Evolutionary conservation across 2,797 vertebrate genomes (phyloP).

Genomic region (Helostoma temminkii): DNA sequence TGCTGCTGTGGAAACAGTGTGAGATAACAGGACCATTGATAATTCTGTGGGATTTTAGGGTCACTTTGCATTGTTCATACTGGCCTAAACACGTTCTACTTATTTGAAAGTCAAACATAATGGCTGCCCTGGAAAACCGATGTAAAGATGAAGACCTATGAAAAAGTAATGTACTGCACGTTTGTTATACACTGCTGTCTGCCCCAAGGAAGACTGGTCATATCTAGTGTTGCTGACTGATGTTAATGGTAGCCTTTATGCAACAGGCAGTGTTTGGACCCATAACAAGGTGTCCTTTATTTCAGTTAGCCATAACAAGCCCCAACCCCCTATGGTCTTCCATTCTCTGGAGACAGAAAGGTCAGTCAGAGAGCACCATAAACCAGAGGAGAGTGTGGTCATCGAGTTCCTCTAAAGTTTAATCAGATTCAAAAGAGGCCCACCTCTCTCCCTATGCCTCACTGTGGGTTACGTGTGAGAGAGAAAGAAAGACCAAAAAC

Average conservation of each 20-base stretch:
- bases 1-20: constrained; percentile 42
- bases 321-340: constrained; percentile 35
- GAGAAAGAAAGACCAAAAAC: constrained; percentile 1
- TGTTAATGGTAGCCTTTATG: constrained; percentile 31
- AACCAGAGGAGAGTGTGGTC: constrained; percentile 62
- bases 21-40: constrained; percentile 60
- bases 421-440: constrained; percentile 70
- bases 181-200: background rate
- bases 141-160: background rate
- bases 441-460: constrained; percentile 30
- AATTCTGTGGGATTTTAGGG: constrained; percentile 33
- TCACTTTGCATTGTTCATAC: constrained; percentile 13
- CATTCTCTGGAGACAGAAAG: constrained; percentile 69
- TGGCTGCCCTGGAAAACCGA: background rate
- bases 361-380: constrained; percentile 69
- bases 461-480: constrained; percentile 11
- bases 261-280: constrained; percentile 51
- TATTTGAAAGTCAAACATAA: constrained; percentile 23
- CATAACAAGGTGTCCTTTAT: constrained; percentile 48
- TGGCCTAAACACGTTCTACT: constrained; percentile 20
- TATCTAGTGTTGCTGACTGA: constrained; percentile 1
- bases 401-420: constrained; percentile 78
- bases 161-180: constrained; percentile 3
- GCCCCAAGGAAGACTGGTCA: constrained; percentile 16
- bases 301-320: constrained; percentile 68